Base-by-base conservation (phyloP, 2,113 vertebrate species). In the Rhineura floridana region DNA sequence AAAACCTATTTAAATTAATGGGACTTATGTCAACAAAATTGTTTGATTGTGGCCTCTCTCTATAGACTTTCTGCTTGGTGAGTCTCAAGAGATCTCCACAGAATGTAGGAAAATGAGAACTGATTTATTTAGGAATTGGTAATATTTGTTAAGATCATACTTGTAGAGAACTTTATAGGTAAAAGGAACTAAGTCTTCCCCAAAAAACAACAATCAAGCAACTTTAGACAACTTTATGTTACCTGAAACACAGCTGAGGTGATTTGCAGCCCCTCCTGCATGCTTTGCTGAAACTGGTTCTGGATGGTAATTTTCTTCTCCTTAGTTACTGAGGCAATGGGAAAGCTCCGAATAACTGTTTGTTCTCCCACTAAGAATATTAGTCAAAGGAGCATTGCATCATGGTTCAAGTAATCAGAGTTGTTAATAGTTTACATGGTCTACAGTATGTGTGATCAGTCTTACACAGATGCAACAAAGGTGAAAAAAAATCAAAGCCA, bases 271-370 rank as follows among this genome's bases (percentile, higher is more conserved):
- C 99, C 99, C 91, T 99, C 99, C 90, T 99, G 98, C 97, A 98
- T 98, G 91, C 97, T 98, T 95, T 99, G 99, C 92, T 99, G 98
- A 76, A 99, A 97, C 91, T 98, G 98, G 94, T 98, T 99, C 95
- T 99, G 98, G 88, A 99, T 96, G 59, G 97, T 98, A 93, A 99
- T 99, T 96, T 99, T 99, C 95, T 99, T 99, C 91, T 99, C 99
- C 96, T 99, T 99, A 6, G 98, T 99, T 87, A 99, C 93, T 0
- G 98, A 98, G 36, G 98, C 97, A 79, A 99, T 97, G 0, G 99
- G 99, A 92, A 99, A 99, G 91, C 98, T 98, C 73, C 99, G 97
- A 87, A 99, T 97, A 90, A 99, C 98, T 0, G 97, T 97, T 96
- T 99, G 98, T 94, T 99, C 99, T 85, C 98, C 99, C 84, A 98